Evolutionary conservation across 2,888 invertebrate species (phyloP).

Genomic region (Chaetogeoica ovagalla): DNA sequence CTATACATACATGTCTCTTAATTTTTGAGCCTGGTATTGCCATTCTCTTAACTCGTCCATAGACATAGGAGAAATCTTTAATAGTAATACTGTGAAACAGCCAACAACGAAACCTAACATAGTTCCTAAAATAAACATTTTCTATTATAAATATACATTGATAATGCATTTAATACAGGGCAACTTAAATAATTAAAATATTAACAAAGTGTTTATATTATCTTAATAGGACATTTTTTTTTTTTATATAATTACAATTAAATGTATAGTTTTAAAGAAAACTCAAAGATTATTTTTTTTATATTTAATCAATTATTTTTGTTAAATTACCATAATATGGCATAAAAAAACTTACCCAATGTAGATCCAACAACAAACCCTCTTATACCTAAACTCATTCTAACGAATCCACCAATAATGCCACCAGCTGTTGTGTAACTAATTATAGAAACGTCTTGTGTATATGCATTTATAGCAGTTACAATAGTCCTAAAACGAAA

Average conservation of each 20-base stretch:
- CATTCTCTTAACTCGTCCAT: constrained; percentile 13
- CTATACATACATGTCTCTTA: neutral
- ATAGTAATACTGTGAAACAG: constrained; percentile 16
- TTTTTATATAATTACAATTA: neutral
- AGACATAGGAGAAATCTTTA: constrained; percentile 8
- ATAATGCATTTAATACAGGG: neutral
- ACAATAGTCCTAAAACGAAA: constrained; percentile 22
- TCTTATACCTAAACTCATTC: constrained; percentile 29
- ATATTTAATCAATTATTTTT: no score
- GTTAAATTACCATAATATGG: neutral
- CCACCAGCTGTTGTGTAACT: constrained; percentile 31
- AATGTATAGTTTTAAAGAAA: neutral
- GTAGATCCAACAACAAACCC: constrained; percentile 38
- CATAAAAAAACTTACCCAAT: constrained; percentile 29
- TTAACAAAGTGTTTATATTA: neutral
- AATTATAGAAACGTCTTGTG: neutral
- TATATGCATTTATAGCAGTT: constrained; percentile 22
- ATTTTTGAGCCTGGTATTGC: neutral
- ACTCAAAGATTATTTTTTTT: no score
- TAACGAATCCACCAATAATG: constrained; percentile 35
- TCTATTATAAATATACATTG: neutral
- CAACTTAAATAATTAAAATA: neutral
- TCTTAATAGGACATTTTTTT: neutral
- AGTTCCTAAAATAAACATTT: constrained; percentile 20
- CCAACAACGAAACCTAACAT: constrained; percentile 17